Evolutionary conservation across 2,797 vertebrate genomes (phyloP).

Genomic region (Enteromius unitaeniatus): DNA sequence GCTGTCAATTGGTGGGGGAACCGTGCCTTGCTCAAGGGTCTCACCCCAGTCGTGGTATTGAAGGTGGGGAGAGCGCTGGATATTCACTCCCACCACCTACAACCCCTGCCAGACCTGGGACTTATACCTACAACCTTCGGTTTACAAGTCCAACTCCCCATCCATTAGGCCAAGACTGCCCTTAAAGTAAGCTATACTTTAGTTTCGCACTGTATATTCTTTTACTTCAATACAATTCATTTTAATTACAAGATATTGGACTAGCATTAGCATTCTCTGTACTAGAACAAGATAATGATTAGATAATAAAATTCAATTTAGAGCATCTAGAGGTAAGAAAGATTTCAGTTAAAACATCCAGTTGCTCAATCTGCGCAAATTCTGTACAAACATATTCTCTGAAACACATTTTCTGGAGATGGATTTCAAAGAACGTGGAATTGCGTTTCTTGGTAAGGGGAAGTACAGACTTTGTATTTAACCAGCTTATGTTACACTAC

Average conservation of each 20-base stretch:
- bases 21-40: no score
- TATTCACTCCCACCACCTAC: no score
- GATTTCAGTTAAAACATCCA: neutral
- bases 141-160: no score
- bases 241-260: neutral
- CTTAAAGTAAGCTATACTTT: neutral
- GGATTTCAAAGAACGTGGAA: neutral
- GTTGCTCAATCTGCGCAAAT: neutral
- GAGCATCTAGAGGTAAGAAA: neutral
- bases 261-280: neutral
- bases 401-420: neutral
- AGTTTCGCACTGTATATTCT: neutral
- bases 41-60: no score
- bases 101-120: no score
- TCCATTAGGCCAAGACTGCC: no score
- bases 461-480: neutral
- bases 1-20: no score
- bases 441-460: neutral
- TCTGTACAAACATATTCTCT: neutral
- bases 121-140: no score
- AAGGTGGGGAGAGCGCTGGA: no score
- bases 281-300: neutral
- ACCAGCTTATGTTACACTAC: neutral
- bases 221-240: no score
- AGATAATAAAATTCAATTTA: neutral